These are phyloP conservation scores for Bothrops jararaca DNA, from an alignment of 2,113 vertebrate species.

Conservation along the genomic window DNA sequence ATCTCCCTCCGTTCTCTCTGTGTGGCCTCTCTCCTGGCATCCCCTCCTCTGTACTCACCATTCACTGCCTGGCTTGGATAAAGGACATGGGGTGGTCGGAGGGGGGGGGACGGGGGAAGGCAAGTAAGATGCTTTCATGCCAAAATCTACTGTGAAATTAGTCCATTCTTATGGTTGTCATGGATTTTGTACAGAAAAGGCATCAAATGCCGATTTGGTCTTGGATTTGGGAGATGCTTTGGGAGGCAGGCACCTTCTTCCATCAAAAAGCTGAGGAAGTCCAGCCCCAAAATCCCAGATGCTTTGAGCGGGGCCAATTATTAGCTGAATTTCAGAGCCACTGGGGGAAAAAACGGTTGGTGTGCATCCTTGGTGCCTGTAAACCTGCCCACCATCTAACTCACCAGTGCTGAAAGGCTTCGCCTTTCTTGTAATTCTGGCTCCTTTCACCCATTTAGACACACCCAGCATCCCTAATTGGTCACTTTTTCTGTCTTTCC, in stretches of 20 bases:
- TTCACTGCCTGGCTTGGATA: constrained; percentile 20
- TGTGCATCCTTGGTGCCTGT: not conserved
- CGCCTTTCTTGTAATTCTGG: not conserved
- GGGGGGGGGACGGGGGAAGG: not conserved
- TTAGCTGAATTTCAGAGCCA: not conserved
- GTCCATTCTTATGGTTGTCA: not conserved
- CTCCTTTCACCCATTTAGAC: not conserved
- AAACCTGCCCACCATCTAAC: not conserved
- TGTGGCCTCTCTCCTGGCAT: not conserved
- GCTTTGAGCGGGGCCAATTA: not conserved
- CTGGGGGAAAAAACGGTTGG: too few relatives aligned
- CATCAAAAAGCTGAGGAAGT: not conserved
- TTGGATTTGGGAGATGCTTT: not conserved
- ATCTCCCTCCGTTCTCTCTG: not conserved
- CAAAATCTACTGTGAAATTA: not conserved
- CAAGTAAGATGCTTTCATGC: not conserved
- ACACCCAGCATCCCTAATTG: not conserved
- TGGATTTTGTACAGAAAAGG: not conserved
- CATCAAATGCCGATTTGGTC: not conserved
- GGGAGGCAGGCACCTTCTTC: not conserved
- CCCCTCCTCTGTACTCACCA: not conserved
- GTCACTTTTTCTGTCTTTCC: too few relatives aligned
- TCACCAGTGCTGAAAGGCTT: not conserved
- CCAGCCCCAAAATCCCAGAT: not conserved
- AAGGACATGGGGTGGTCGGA: not conserved